Evolutionary conservation across 1,140 invertebrate genomes (phyloP).

Genomic region (Zophobas atratus): DNA sequence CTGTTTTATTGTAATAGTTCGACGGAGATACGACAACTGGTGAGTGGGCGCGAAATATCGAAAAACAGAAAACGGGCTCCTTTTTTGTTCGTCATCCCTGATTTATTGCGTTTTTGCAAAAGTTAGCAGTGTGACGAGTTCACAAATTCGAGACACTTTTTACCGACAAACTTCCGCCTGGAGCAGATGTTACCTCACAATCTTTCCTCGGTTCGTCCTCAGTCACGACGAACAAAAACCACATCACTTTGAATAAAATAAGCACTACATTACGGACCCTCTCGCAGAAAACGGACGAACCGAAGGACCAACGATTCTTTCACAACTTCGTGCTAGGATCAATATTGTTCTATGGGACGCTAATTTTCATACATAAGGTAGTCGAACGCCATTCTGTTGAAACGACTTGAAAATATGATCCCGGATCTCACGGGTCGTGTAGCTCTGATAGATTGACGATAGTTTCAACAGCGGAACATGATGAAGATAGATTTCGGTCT

Average conservation of each 20-base stretch:
- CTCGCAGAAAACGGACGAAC: neutral
- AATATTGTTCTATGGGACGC: no score
- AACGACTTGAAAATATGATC: no score
- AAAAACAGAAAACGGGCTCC: neutral
- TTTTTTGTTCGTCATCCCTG: neutral
- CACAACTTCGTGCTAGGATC: no score
- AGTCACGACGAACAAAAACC: neutral
- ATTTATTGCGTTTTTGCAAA: neutral
- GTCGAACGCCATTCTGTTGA: no score
- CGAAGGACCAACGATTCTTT: no score
- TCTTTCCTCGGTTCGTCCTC: neutral
- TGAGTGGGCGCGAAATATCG: neutral
- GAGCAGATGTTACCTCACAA: neutral
- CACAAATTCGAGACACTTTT: neutral
- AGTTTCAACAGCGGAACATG: no score
- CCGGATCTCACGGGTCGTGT: no score
- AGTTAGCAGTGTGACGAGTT: neutral
- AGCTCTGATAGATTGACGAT: no score
- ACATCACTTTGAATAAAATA: neutral
- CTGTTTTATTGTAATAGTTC: no score
- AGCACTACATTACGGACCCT: neutral
- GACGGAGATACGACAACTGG: no score
- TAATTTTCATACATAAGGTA: no score
- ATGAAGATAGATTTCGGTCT: no score
- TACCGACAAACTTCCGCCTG: neutral